These are phyloP conservation scores for Cephalopachus bancanus DNA, from an alignment of 2,797 vertebrate species.

Conservation along the genomic window DNA sequence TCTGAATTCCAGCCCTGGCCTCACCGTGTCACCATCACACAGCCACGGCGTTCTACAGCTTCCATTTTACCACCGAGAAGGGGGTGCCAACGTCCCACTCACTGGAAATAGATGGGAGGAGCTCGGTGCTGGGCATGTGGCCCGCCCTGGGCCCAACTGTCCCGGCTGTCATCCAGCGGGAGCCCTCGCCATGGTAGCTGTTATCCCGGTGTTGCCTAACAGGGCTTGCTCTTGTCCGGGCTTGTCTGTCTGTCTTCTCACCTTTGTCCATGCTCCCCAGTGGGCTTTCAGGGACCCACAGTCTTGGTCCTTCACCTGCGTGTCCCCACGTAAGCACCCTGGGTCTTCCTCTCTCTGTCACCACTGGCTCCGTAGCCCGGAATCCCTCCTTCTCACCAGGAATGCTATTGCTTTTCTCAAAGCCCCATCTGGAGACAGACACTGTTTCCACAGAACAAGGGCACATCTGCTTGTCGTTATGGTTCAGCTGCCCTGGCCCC, in stretches of 20 bases:
- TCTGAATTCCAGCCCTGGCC: background rate
- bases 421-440: conserved; percentile 61
- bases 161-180: background rate
- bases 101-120: background rate
- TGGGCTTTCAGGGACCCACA: background rate
- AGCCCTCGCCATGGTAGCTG: conserved; percentile 16
- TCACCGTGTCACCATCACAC: background rate
- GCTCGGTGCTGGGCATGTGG: background rate
- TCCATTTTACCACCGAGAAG: background rate
- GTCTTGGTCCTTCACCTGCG: conserved; percentile 41
- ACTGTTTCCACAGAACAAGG: conserved; percentile 54
- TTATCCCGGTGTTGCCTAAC: background rate
- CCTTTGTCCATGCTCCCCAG: conserved; percentile 29
- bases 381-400: conserved; percentile 10
- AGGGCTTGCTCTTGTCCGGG: background rate
- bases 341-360: background rate
- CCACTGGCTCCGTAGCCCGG: background rate
- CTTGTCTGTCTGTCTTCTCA: background rate
- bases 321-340: background rate
- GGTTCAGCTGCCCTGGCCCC: conserved; percentile 45
- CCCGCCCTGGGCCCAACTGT: too few relatives aligned
- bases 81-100: background rate
- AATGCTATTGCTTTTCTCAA: background rate
- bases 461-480: conserved; percentile 58
- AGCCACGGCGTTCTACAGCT: background rate